Percentiles rank a stretch among this genome's conserved stretches.
Evolutionary conservation across 2,888 invertebrate genomes (phyloP).

Genomic region (Tetropium fuscum): DNA sequence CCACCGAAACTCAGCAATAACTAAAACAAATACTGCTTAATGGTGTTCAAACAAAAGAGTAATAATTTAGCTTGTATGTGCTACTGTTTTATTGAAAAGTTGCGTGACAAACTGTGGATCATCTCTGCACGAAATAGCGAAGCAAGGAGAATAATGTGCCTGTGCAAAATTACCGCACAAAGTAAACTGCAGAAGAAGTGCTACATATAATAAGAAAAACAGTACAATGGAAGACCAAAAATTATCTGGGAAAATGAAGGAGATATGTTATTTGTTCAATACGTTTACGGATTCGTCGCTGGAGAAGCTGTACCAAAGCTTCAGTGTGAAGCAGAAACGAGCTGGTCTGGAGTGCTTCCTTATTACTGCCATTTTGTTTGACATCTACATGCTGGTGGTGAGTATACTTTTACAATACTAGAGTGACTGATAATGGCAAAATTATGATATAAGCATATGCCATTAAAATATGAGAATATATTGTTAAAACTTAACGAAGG

Average conservation of each 20-base stretch:
- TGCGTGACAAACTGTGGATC: slow-evolving; percentile 11
- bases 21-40: slow-evolving; percentile 19
- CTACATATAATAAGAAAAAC: background rate
- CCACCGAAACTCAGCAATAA: no score
- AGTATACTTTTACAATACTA: no score
- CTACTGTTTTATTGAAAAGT: slow-evolving; percentile 3
- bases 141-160: slow-evolving; percentile 11
- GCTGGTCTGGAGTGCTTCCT: slow-evolving; percentile 79
- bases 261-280: slow-evolving; percentile 56
- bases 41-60: slow-evolving; percentile 4
- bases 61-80: slow-evolving; percentile 17
- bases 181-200: slow-evolving; percentile 17
- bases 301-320: slow-evolving; percentile 78
- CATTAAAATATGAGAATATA: no score
- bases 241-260: slow-evolving; percentile 57
- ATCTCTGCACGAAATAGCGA: slow-evolving; percentile 4
- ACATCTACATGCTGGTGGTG: slow-evolving; percentile 72
- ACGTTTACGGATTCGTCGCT: slow-evolving; percentile 74
- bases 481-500: no score
- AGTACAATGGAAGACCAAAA: slow-evolving; percentile 57
- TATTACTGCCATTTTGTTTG: slow-evolving; percentile 75
- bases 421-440: no score
- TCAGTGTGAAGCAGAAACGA: slow-evolving; percentile 78
- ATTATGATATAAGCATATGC: no score
- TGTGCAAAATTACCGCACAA: slow-evolving; percentile 10